phyloP scores from a whole-genome alignment of 2,113 vertebrate genomes.

The Datnioides undecimradiatus region DNA sequence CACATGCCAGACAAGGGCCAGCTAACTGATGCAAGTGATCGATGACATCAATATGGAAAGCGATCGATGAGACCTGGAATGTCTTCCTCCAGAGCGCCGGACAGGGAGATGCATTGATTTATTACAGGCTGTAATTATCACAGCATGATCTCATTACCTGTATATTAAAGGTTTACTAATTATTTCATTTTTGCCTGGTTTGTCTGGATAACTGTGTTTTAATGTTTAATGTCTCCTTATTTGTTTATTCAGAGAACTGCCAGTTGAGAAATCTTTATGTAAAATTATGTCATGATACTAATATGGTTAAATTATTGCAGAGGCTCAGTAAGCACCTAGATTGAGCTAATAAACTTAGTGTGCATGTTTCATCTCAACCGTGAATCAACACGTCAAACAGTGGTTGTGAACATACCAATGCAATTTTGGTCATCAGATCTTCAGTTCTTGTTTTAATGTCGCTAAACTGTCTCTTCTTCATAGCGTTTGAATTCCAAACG shows the following conservation, averaged over 20 bases:
- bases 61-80: not conserved
- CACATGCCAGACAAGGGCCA: not conserved
- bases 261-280: too few relatives aligned
- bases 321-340: not conserved
- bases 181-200: too few relatives aligned
- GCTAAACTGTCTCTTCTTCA: not conserved
- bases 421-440: not conserved
- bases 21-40: not conserved
- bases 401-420: not conserved
- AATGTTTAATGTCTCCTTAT: too few relatives aligned
- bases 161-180: not conserved
- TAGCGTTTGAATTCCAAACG: conserved; percentile 54
- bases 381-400: conserved; percentile 8
- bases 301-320: not conserved
- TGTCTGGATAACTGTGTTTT: too few relatives aligned
- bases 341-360: not conserved
- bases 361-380: not conserved
- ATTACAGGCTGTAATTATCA: not conserved
- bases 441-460: conserved; percentile 4
- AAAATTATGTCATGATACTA: too few relatives aligned
- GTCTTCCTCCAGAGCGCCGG: not conserved
- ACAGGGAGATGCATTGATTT: not conserved
- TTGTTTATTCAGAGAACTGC: too few relatives aligned
- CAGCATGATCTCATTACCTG: not conserved
- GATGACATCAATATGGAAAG: not conserved